Percentiles rank a stretch among this genome's conserved stretches.
Evolutionary conservation across 2,113 vertebrate genomes (phyloP).

Genomic region (Xenotilapia leptura): DNA sequence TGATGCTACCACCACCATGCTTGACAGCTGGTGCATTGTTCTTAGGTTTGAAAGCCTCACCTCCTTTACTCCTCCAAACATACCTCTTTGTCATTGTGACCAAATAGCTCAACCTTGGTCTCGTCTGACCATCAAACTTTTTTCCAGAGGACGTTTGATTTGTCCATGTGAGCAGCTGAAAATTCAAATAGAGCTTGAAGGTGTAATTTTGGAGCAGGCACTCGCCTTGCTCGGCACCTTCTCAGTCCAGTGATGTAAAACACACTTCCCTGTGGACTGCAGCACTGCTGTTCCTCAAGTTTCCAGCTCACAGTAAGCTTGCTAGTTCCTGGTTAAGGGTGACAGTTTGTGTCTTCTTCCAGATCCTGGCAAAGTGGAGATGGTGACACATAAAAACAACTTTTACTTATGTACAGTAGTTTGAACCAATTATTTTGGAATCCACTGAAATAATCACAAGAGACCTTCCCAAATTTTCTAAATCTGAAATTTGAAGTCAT

Average conservation of each 20-base stretch:
- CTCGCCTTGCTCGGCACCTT: fast-evolving
- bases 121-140: background rate
- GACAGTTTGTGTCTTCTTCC: background rate
- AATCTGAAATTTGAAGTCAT: background rate
- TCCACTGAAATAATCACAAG: background rate
- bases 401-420: background rate
- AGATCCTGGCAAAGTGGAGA: background rate
- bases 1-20: background rate
- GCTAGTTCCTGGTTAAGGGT: background rate
- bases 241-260: background rate
- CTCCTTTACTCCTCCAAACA: background rate
- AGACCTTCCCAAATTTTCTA: background rate
- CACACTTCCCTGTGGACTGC: background rate
- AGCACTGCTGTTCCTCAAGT: background rate
- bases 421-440: background rate
- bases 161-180: background rate
- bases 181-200: background rate
- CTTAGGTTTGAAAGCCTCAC: background rate
- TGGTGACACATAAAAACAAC: background rate
- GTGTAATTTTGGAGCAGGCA: background rate
- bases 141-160: background rate
- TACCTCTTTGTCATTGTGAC: background rate
- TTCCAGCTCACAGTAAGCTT: background rate
- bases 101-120: background rate
- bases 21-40: background rate